Conservation (phyloP, 2,888 invertebrate genomes). For the Junonia oenone region DNA sequence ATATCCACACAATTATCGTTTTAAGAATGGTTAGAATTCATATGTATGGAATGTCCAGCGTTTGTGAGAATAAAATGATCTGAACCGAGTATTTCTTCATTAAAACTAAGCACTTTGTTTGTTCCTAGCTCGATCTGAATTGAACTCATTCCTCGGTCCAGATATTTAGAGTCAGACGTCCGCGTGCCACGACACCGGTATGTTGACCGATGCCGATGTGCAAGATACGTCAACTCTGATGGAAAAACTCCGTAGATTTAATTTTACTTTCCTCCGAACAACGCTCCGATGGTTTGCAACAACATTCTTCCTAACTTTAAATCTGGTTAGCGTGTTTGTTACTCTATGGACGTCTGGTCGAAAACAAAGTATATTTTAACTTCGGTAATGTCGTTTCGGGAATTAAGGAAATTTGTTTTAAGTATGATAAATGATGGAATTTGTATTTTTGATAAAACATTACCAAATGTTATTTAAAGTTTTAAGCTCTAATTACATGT, state of each 20-base stretch:
- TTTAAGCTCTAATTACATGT: too few species aligned
- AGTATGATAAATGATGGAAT: background rate
- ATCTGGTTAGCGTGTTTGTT: conserved; percentile 1
- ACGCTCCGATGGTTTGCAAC: conserved; percentile 12
- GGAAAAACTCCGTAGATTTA: conserved; percentile 27
- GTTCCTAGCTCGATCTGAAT: conserved; percentile 26
- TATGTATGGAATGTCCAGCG: background rate
- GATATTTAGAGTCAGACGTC: conserved; percentile 29
- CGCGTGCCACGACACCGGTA: conserved; percentile 17
- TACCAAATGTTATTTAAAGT: background rate
- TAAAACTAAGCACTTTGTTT: conserved; percentile 35
- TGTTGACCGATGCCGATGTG: conserved; percentile 25
- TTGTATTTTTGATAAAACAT: background rate
- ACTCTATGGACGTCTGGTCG: background rate
- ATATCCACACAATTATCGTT: background rate
- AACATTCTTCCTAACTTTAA: background rate
- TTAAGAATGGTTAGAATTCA: background rate
- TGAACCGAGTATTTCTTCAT: conserved; percentile 31
- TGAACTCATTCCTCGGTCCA: conserved; percentile 29
- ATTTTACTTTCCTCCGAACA: conserved; percentile 21
- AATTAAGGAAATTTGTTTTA: background rate
- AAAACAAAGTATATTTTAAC: background rate
- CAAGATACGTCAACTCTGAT: conserved; percentile 23
- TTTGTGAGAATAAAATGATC: conserved; percentile 11
- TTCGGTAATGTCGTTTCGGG: background rate